Evolutionary conservation across 2,797 vertebrate genomes (phyloP).

Genomic region (Decapterus maruadsi): DNA sequence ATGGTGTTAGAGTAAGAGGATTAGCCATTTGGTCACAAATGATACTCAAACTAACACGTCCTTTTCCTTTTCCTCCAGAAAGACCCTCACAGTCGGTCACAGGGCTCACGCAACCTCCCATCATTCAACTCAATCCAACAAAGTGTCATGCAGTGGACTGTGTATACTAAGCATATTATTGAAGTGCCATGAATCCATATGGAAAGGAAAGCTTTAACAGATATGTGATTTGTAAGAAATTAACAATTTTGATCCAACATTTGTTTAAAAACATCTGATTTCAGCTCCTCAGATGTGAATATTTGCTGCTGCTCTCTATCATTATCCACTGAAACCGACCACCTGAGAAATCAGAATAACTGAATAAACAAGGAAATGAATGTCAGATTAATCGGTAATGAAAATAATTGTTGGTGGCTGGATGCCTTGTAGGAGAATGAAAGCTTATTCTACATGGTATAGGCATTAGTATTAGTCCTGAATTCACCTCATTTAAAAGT

Average conservation of each 20-base stretch:
- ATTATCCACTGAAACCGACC: background rate
- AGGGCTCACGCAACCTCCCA: background rate
- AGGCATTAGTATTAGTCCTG: background rate
- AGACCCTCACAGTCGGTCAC: background rate
- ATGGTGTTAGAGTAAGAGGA: slow-evolving; percentile 56
- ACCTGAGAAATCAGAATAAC: background rate
- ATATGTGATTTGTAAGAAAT: too few species aligned
- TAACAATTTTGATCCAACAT: background rate
- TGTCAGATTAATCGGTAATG: background rate
- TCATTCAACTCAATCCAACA: background rate
- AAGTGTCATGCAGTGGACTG: background rate
- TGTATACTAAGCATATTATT: background rate
- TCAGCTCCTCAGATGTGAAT: background rate
- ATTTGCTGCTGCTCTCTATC: background rate
- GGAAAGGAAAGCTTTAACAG: too few species aligned
- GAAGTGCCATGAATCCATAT: background rate
- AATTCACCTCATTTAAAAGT: background rate
- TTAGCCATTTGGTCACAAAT: slow-evolving; percentile 64
- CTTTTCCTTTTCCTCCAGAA: slow-evolving; percentile 47
- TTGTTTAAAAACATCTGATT: background rate
- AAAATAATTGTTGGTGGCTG: background rate
- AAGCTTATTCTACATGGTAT: background rate
- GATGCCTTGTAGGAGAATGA: background rate
- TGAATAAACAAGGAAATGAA: background rate
- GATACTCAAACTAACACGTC: slow-evolving; percentile 41